Evolutionary conservation across 2,113 vertebrate species (phyloP).

Genomic region (Pao palembangensis): DNA sequence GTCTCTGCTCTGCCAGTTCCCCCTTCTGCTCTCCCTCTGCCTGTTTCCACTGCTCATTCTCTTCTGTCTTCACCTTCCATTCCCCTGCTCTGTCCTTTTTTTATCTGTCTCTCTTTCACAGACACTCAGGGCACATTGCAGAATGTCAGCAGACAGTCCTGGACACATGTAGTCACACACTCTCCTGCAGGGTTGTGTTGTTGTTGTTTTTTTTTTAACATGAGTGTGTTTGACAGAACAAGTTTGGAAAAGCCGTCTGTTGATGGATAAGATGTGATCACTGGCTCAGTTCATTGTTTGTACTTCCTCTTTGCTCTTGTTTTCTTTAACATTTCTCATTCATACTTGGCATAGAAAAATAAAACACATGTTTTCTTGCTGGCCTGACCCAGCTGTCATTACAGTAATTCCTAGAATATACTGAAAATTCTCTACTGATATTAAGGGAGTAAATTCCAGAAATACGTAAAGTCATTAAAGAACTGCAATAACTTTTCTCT

Average conservation of each 20-base stretch:
- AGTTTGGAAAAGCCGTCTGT: slow-evolving; percentile 32
- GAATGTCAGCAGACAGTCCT: slow-evolving; percentile 39
- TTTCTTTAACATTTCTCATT: not conserved
- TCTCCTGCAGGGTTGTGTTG: slow-evolving; percentile 9
- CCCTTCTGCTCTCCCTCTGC: slow-evolving; percentile 16
- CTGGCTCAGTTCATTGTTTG: not conserved
- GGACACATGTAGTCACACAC: slow-evolving; percentile 34
- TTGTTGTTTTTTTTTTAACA: not conserved
- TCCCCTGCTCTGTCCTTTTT: slow-evolving; percentile 7
- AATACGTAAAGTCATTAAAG: too few species aligned
- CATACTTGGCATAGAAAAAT: not conserved
- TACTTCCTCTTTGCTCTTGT: not conserved
- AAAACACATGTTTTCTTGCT: too few species aligned
- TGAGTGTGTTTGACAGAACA: slow-evolving; percentile 22
- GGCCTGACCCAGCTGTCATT: not conserved
- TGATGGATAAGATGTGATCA: slow-evolving; percentile 36
- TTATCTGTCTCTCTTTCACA: slow-evolving; percentile 23
- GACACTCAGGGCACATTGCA: slow-evolving; percentile 45
- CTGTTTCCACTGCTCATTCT: slow-evolving; percentile 36
- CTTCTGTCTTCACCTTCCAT: slow-evolving; percentile 2
- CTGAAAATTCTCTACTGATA: too few species aligned
- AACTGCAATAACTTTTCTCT: too few species aligned
- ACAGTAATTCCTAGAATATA: too few species aligned
- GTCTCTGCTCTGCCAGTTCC: slow-evolving; percentile 42
- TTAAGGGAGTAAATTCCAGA: too few species aligned